Percentiles rank a stretch among this genome's conserved stretches.
Conservation (phyloP, 2,888 invertebrate species). For the Zootermopsis nevadensis region DNA sequence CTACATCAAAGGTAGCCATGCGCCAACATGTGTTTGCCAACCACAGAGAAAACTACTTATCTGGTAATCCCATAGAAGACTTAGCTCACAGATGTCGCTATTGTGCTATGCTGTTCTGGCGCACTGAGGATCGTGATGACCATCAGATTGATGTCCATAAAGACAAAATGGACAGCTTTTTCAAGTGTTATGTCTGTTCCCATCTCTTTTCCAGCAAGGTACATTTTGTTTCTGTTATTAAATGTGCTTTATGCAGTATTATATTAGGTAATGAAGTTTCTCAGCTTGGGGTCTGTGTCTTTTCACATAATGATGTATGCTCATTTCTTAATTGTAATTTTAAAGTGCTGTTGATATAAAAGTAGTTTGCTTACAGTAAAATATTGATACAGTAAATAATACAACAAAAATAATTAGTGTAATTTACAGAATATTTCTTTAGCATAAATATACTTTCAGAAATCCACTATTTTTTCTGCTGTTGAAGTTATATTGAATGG, state of each 20-base stretch:
- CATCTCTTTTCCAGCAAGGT: constrained; percentile 52
- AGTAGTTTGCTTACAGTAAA: no score
- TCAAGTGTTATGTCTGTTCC: constrained; percentile 51
- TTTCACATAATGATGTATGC: no score
- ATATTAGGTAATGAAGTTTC: background rate
- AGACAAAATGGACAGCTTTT: constrained; percentile 49
- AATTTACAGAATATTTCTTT: no score
- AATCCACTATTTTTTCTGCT: no score
- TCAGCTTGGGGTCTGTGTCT: no score
- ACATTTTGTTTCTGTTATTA: constrained; percentile 1
- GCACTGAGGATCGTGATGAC: constrained; percentile 65
- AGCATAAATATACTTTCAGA: no score
- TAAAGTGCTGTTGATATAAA: no score
- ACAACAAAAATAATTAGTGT: no score
- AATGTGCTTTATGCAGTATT: no score
- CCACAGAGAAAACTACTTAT: constrained; percentile 48
- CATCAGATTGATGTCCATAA: constrained; percentile 58
- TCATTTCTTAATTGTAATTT: no score
- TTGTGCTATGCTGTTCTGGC: constrained; percentile 67
- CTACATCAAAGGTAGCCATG: constrained; percentile 63
- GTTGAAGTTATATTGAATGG: no score
- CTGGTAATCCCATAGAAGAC: constrained; percentile 64
- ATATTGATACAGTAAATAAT: no score
- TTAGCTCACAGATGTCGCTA: constrained; percentile 67
- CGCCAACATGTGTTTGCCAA: constrained; percentile 55